Conservation (phyloP, 2,888 invertebrate genomes). For the Brachynemurus nebulosus region DNA sequence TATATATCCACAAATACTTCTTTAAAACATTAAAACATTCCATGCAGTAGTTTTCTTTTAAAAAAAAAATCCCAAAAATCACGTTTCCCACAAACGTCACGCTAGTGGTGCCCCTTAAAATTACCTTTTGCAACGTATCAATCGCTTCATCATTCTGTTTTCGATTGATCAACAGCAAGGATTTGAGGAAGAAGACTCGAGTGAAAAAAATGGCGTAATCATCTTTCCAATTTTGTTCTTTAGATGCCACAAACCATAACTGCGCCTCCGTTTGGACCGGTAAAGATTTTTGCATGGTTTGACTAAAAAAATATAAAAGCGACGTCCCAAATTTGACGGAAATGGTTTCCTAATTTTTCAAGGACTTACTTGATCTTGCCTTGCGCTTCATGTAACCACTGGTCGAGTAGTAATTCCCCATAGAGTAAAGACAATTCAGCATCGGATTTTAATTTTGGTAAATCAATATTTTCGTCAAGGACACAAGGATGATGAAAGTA, state of each 20-base stretch:
- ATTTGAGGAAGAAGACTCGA: conserved; percentile 40
- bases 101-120: too few relatives aligned
- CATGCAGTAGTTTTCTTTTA: too few relatives aligned
- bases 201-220: conserved; percentile 33
- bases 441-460: conserved; percentile 32
- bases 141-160: conserved; percentile 37
- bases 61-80: too few relatives aligned
- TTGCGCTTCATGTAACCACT: conserved; percentile 5
- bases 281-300: conserved; percentile 17
- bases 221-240: conserved; percentile 32
- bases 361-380: conserved; percentile 11
- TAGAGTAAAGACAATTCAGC: conserved; percentile 37
- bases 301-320: conserved; percentile 7
- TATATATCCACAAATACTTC: too few relatives aligned
- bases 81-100: too few relatives aligned
- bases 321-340: background rate
- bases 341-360: conserved; percentile 5
- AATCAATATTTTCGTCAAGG: conserved; percentile 28
- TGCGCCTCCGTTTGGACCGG: conserved; percentile 34
- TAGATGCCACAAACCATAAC: conserved; percentile 33
- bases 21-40: too few relatives aligned
- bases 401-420: conserved; percentile 37
- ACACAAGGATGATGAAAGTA: conserved; percentile 38
- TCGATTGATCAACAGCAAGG: conserved; percentile 37
- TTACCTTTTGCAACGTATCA: conserved; percentile 34